Evolutionary conservation across 2,888 invertebrate genomes (phyloP).

Genomic region (Leptarthrus brevirostris): DNA sequence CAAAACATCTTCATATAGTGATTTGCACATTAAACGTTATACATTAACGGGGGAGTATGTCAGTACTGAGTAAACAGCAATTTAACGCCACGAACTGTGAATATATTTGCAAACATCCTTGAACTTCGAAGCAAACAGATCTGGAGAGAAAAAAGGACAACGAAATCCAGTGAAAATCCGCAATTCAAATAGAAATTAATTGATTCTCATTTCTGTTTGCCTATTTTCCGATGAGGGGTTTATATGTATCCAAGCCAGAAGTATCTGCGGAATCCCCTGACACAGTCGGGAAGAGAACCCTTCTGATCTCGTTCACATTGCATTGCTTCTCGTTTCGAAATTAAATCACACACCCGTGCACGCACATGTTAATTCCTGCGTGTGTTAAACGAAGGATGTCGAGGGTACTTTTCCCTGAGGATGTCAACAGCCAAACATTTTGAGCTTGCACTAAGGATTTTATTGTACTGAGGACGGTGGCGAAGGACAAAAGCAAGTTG

Average conservation of each 20-base stretch:
- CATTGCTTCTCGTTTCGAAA: slow-evolving; percentile 50
- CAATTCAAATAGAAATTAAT: slow-evolving; percentile 54
- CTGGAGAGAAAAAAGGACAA: slow-evolving; percentile 21
- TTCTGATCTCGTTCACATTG: slow-evolving; percentile 47
- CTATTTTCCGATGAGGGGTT: slow-evolving; percentile 44
- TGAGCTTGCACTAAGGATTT: slow-evolving; percentile 24
- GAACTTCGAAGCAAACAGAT: slow-evolving; percentile 14
- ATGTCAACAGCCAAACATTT: slow-evolving; percentile 38
- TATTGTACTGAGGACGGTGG: slow-evolving; percentile 2
- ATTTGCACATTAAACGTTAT: too few relatives aligned
- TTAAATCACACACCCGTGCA: slow-evolving; percentile 53
- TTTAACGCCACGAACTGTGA: slow-evolving; percentile 32
- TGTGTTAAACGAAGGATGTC: slow-evolving; percentile 33
- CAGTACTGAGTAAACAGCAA: slow-evolving; percentile 26
- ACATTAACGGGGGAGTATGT: too few relatives aligned
- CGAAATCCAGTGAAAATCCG: slow-evolving; percentile 48
- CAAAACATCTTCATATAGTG: too few relatives aligned
- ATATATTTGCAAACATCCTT: slow-evolving; percentile 39
- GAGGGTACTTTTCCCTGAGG: slow-evolving; percentile 37
- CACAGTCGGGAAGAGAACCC: slow-evolving; percentile 26
- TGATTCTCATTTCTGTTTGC: slow-evolving; percentile 53
- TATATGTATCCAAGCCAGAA: slow-evolving; percentile 30
- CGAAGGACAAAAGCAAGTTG: background rate
- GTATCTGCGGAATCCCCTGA: slow-evolving; percentile 16
- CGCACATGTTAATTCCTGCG: slow-evolving; percentile 49